A percentile compares a stretch with the other conserved stretches of the same genome.
Evolutionary conservation across 2,797 vertebrate species (phyloP).

Genomic region (Gallirallus australis): DNA sequence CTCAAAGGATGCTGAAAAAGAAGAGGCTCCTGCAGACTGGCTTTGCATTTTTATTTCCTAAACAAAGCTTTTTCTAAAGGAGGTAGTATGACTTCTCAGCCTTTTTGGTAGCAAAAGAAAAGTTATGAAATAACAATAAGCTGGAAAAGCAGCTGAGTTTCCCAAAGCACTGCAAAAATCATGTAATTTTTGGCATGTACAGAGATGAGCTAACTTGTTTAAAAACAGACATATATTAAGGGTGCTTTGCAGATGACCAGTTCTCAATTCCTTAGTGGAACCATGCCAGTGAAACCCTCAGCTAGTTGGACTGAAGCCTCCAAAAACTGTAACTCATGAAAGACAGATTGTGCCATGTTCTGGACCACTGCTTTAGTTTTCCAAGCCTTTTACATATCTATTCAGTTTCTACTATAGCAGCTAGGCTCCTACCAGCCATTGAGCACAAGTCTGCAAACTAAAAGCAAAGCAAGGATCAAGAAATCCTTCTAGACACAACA

Average conservation of each 20-base stretch:
- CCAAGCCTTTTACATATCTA: neutral
- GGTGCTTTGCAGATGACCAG: neutral
- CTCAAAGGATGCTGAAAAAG: constrained; percentile 7
- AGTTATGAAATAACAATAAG: neutral
- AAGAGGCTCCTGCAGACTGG: neutral
- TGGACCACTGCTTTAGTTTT: neutral
- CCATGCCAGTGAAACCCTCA: neutral
- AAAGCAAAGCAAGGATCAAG: neutral
- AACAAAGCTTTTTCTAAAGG: neutral
- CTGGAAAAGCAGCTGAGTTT: neutral
- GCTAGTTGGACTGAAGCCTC: neutral
- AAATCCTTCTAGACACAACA: neutral
- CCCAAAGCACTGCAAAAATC: neutral
- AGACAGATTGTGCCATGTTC: neutral
- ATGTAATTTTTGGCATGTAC: neutral
- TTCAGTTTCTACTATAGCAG: neutral
- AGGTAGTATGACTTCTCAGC: neutral
- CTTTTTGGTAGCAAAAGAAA: neutral
- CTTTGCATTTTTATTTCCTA: constrained; percentile 7
- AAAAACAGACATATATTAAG: neutral
- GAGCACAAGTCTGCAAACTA: neutral
- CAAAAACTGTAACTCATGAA: neutral
- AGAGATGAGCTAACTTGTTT: neutral
- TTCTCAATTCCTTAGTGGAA: neutral
- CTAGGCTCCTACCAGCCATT: neutral